Evolutionary conservation across 53 echinoderm and acorn worm species (phyloP), one percentile per base, ranked within the genome.

Genomic region (Patiria pectinifera): DNA sequence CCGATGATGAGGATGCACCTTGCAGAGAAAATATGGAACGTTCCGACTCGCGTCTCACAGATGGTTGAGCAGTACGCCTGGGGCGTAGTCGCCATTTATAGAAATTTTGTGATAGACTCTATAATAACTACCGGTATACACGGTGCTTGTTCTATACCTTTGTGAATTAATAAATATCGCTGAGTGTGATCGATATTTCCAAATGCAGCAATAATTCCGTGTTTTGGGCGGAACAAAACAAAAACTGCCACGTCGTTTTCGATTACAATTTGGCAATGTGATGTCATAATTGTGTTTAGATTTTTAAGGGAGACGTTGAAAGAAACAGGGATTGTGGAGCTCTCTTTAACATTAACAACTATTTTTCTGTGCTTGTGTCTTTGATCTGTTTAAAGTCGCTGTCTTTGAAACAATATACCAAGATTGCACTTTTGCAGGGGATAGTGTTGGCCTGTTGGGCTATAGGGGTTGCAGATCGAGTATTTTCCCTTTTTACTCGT

Each of bases 1-100:
- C 10, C 10, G 63, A 44, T 60, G 85, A 35, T 19, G 53, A 53
- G 53, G 66, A 45, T 85, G 85, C 85, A 66, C 85, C 66, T 85
- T 62, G 35, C 53, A 26, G 46, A 46, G 70, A 85, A 44, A 66
- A 74, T 71, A 86, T 13, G 53, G 79, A 45, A 24, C 13, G 86
- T 74, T 71, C 24, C 74, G 21, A 59, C n/a, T 82, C 43, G n/a
- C 15, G 23, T 16, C 75, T 22, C 86, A 74, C 74, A 85, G 71
- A 70, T 71, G 72, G 86, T 23, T 71, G 45, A 86, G 45, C 45
- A n/a, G 24, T 35, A 78, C 3, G 10, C 46, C 47, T 18, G 9
- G 46, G 79, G 79, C 11, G 11, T 45, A 3, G 24, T 45, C 79
- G 79, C 79, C 76, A 78, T 46, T 78, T 74, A 23, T 23, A 74